Conservation (phyloP, 2,888 invertebrate species). For the Nomada fabriciana region DNA sequence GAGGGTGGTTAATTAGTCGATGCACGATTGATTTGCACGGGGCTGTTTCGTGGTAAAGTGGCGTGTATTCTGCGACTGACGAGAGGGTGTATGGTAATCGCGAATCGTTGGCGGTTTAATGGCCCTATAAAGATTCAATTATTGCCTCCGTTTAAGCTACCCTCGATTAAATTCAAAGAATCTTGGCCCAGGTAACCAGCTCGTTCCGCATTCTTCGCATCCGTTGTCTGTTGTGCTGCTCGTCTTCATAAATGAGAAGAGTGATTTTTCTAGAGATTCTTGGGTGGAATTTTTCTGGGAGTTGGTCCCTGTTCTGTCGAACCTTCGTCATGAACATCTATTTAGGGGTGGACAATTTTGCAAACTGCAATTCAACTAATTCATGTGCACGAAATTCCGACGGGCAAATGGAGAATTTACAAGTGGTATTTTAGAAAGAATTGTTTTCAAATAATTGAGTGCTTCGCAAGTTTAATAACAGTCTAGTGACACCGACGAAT, state of each 20-base stretch:
- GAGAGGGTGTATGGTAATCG: conserved; percentile 11
- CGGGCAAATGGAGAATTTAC: too few species aligned
- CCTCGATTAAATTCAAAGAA: conserved; percentile 40
- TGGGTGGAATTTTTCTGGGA: not conserved
- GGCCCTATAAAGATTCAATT: conserved; percentile 48
- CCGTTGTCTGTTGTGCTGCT: not conserved
- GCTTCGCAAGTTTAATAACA: too few species aligned
- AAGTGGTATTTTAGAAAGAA: too few species aligned
- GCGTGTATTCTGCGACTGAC: not conserved
- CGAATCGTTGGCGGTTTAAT: conserved; percentile 39
- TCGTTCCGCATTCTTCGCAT: conserved; percentile 32
- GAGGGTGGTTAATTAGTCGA: not conserved
- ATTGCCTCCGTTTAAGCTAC: conserved; percentile 39
- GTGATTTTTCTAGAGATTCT: conserved; percentile 25
- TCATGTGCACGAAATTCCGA: too few species aligned
- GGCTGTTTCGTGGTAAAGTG: not conserved
- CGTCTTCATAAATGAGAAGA: conserved; percentile 13
- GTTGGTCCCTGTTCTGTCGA: not conserved
- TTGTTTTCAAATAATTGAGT: too few species aligned
- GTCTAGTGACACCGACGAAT: too few species aligned
- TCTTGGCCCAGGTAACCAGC: conserved; percentile 37
- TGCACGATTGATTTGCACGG: not conserved
- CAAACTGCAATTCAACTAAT: too few species aligned
- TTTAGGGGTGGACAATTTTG: too few species aligned
- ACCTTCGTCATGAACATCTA: not conserved